A percentile compares a stretch with the other conserved stretches of the same genome.
Conservation (phyloP, 2,113 vertebrate species). For the Rhombomys opimus region DNA sequence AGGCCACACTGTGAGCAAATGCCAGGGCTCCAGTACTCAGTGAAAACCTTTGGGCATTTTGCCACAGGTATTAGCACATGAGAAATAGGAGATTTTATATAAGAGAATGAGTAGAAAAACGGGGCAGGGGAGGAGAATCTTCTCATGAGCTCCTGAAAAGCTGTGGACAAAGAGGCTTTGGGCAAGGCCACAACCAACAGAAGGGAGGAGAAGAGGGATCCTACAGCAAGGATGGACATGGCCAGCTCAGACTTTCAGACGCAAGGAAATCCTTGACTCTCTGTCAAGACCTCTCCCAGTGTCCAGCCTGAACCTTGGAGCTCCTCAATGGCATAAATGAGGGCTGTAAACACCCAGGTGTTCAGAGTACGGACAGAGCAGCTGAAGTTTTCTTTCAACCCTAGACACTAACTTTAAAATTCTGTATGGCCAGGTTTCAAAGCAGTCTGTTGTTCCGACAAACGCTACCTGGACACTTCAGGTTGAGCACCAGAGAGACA, state of each 20-base stretch:
- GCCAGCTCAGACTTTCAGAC: neutral
- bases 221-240: neutral
- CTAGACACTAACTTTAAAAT: neutral
- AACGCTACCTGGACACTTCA: neutral
- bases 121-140: fast-evolving
- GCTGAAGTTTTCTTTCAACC: neutral
- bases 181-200: neutral
- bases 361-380: neutral
- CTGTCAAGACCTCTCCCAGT: neutral
- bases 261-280: neutral
- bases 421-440: neutral
- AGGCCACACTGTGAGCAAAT: fast-evolving
- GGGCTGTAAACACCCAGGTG: neutral
- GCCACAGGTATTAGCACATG: neutral
- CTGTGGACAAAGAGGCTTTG: fast-evolving
- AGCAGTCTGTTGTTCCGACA: neutral
- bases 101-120: neutral
- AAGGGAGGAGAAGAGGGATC: neutral
- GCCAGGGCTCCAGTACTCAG: neutral
- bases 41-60: neutral
- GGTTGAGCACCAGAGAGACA: neutral
- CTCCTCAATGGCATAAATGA: neutral
- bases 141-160: neutral
- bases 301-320: neutral
- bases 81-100: neutral